These are phyloP conservation scores for Megaustenia siamemsis DNA, from an alignment of 2,888 invertebrate genomes.

Conservation along the genomic window DNA sequence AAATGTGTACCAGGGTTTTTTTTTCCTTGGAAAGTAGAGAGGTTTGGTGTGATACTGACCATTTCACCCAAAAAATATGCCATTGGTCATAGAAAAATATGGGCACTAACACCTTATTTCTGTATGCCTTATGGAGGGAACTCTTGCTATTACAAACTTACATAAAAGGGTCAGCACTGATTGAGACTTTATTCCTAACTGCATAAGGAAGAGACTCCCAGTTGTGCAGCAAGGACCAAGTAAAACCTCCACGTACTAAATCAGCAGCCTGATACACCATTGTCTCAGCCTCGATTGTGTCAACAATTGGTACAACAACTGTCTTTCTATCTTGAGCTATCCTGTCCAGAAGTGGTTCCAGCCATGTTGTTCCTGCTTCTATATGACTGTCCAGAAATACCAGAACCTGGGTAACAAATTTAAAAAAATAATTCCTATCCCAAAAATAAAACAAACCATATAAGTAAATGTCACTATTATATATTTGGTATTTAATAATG, in stretches of 20 bases:
- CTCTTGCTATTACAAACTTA: conserved; percentile 50
- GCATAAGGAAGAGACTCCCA: conserved; percentile 92
- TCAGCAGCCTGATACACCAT: conserved; percentile 94
- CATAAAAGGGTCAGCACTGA: conserved; percentile 60
- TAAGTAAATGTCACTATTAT: no score
- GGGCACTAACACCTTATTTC: no score
- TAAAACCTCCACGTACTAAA: conserved; percentile 96
- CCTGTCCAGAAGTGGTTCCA: conserved; percentile 89
- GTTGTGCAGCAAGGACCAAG: conserved; percentile 97
- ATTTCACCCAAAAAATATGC: no score
- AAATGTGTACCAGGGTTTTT: no score
- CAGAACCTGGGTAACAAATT: conserved; percentile 84
- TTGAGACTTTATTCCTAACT: conserved; percentile 66
- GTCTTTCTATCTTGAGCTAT: conserved; percentile 85
- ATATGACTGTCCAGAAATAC: conserved; percentile 97
- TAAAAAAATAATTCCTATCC: no score
- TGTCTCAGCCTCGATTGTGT: conserved; percentile 96
- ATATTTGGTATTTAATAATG: no score
- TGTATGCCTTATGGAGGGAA: no score
- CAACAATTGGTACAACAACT: conserved; percentile 91
- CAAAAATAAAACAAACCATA: no score
- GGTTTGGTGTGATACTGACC: no score
- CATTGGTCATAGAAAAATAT: no score
- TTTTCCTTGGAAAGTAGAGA: no score
- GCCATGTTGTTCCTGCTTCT: conserved; percentile 94